Base-by-base conservation (phyloP, 2,113 vertebrate genomes). In the Grammomys surdaster region DNA sequence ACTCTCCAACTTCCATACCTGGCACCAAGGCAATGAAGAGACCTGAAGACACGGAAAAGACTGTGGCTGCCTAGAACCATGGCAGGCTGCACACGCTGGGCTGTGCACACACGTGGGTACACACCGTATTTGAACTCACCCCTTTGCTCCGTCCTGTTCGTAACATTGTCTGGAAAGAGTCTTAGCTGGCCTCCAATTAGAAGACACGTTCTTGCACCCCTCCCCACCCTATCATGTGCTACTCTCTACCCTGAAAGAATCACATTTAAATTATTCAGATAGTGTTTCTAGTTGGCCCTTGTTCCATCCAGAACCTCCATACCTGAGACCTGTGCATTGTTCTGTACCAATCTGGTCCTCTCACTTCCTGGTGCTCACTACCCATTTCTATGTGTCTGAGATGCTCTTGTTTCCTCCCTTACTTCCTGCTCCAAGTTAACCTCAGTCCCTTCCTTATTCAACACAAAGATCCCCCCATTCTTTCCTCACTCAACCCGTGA, bases 321-420 rank as follows among this genome's bases (percentile, higher is more conserved):
- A 0, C 9, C 14, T 10, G 3, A 85, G 63, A 48, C 7, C 54
- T 5, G 0, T 0, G 24, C 4, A 2, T 72, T 24, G 2, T 46
- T 46, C 67, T 73, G 33, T 14, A 0, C 20, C 20, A 3, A 0
- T 10, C 89, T 28, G 1, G 14, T n/a, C 16, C n/a, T 46, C 10
- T 17, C 17, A 0, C 9, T 13, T 36, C 10, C n/a, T 82, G 11
- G 5, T 3, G 2, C 20, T 20, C 33, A 40, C 24, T 12, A 4
- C 22, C 31, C 20, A 2, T 2, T 24, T 31, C 73, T 12, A 13
- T n/a, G 4, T 51, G 40, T 22, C 56, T 6, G 14, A 36, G 1
- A 2, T 0, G 0, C 28, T 7, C 58, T 3, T 1, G 2, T 16
- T 28, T 78, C 40, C 54, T 54, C 22, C 31, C 19, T 26, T 26